phyloP scores from a whole-genome alignment of 2,113 vertebrate species.

The Pagrus major region DNA sequence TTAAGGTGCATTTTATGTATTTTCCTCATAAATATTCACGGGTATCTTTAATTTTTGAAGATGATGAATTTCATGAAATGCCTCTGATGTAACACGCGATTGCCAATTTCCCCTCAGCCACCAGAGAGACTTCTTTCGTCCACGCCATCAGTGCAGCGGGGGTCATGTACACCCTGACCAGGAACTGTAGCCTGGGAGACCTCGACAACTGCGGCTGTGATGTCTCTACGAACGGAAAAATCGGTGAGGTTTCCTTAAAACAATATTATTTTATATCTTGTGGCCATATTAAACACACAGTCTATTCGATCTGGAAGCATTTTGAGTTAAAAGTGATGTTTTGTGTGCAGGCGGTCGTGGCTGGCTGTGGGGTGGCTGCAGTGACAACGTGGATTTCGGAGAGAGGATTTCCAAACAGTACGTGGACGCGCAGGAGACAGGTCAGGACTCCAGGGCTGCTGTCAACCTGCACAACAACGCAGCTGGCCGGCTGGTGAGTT shows the following conservation, averaged over 20 bases:
- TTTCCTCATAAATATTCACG: too few species aligned
- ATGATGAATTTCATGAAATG: not conserved
- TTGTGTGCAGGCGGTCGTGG: constrained; percentile 89
- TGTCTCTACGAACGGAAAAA: constrained; percentile 90
- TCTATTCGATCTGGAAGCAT: not conserved
- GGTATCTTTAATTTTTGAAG: not conserved
- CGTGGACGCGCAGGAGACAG: constrained; percentile 94
- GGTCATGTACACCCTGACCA: constrained; percentile 94
- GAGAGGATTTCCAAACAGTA: constrained; percentile 95
- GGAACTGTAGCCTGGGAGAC: constrained; percentile 96
- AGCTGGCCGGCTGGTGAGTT: constrained; percentile 90
- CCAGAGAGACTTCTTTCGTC: constrained; percentile 94
- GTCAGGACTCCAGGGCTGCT: constrained; percentile 92
- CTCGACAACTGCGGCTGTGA: constrained; percentile 97
- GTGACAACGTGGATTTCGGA: constrained; percentile 96
- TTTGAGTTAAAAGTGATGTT: not conserved
- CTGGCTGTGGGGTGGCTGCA: constrained; percentile 98
- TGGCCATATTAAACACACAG: not conserved
- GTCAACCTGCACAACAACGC: constrained; percentile 99
- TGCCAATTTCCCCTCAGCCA: constrained; percentile 81
- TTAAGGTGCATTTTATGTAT: too few species aligned
- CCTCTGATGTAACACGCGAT: not conserved
- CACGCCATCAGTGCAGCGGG: constrained; percentile 96
- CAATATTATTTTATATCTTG: not conserved
- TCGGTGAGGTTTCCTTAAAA: constrained; percentile 79